Conservation (phyloP, 2,888 invertebrate species). For the Lucinisca nassula region DNA sequence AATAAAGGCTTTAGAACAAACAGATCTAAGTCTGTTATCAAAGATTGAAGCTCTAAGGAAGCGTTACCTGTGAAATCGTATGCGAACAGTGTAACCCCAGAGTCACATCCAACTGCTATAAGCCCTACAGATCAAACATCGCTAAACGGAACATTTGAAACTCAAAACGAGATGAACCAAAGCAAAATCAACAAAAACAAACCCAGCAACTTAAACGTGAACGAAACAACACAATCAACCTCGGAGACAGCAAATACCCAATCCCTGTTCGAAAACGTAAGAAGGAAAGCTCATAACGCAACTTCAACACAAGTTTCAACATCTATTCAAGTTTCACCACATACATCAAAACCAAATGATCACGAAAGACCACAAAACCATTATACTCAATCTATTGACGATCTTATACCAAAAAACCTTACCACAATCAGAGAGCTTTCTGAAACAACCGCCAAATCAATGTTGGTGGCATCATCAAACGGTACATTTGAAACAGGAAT, state of each 20-base stretch:
- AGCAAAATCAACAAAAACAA: no score
- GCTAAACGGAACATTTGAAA: no score
- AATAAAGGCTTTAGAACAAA: no score
- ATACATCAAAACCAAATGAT: neutral
- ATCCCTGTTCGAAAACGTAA: neutral
- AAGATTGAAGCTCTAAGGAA: no score
- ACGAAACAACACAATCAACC: neutral
- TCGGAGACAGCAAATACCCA: neutral
- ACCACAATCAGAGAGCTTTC: neutral
- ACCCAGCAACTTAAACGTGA: no score
- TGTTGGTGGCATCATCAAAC: neutral
- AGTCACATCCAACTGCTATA: no score
- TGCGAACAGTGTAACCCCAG: no score
- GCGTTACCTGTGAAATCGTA: no score
- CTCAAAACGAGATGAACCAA: no score
- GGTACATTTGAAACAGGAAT: neutral
- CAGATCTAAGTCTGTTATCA: no score
- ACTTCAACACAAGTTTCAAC: no score
- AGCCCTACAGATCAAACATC: no score
- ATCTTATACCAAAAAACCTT: neutral
- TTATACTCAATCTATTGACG: neutral
- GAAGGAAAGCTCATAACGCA: neutral
- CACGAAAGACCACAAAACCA: neutral
- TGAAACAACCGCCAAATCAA: neutral
- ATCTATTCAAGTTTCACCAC: neutral